Evolutionary conservation across 2,113 vertebrate genomes (phyloP).

Genomic region (Nycticorax nycticorax): DNA sequence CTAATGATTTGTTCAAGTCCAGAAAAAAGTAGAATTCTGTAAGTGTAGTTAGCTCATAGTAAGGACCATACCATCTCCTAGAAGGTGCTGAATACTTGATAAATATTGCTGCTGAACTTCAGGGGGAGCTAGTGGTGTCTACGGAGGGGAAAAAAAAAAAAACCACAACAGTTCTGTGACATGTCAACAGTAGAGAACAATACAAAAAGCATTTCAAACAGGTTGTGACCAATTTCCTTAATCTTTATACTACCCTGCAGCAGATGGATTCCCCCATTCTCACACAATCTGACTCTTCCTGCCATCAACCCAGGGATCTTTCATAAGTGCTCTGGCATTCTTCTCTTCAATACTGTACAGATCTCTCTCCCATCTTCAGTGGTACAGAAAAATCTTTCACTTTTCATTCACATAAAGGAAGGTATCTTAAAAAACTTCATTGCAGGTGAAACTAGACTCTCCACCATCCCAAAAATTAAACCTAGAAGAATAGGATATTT

Average conservation of each 20-base stretch:
- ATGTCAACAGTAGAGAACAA: not conserved
- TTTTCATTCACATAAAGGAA: not conserved
- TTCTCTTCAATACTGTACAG: not conserved
- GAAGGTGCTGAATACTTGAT: slow-evolving; percentile 95
- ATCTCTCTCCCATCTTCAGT: not conserved
- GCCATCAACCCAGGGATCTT: not conserved
- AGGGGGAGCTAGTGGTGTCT: slow-evolving; percentile 88
- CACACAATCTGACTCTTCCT: not conserved
- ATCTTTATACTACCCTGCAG: not conserved
- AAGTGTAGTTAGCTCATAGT: not conserved
- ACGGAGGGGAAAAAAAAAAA: slow-evolving; percentile 3
- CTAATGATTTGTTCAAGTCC: not conserved
- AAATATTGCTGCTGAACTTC: slow-evolving; percentile 98
- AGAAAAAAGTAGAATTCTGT: not conserved
- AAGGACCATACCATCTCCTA: slow-evolving; percentile 89
- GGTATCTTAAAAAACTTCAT: not conserved
- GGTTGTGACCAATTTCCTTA: not conserved
- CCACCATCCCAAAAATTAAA: not conserved
- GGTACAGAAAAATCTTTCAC: not conserved
- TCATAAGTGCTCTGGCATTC: not conserved
- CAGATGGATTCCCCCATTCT: not conserved
- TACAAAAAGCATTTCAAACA: not conserved
- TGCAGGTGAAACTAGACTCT: not conserved
- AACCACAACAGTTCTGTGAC: not conserved
- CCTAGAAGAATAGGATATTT: not conserved